These are phyloP conservation scores for Cynodonichthys magdalenae DNA, from an alignment of 2,797 vertebrate genomes.

Conservation along the genomic window DNA sequence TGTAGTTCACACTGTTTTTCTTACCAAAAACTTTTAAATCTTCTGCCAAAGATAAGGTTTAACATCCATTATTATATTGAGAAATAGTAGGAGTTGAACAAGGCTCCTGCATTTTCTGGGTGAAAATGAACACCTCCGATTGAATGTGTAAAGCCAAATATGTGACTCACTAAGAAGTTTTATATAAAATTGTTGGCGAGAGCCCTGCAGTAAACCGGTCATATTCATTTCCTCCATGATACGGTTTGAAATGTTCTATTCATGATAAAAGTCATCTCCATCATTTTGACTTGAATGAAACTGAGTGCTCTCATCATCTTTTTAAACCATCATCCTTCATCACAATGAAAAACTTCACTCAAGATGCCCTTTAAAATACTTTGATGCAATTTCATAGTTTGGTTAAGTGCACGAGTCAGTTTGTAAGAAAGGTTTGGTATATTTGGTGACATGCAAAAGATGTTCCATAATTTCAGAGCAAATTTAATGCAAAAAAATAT, in stretches of 20 bases:
- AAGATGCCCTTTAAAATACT: not conserved
- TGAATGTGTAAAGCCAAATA: constrained; percentile 2
- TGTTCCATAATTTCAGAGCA: not conserved
- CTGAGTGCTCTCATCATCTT: not conserved
- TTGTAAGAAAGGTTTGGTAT: not conserved
- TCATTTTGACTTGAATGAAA: not conserved
- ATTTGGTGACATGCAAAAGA: not conserved
- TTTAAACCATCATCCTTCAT: not conserved
- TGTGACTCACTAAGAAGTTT: constrained; percentile 28
- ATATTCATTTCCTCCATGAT: constrained; percentile 3
- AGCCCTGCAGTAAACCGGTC: constrained; percentile 14
- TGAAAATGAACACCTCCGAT: constrained; percentile 2
- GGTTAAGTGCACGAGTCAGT: not conserved
- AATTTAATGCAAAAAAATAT: not conserved
- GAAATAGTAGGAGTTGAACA: not conserved
- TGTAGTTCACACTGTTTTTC: not conserved
- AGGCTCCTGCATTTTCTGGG: not conserved
- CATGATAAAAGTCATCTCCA: not conserved
- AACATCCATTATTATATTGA: constrained; percentile 20
- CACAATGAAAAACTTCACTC: not conserved
- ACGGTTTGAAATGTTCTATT: constrained; percentile 7
- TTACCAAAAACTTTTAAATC: constrained; percentile 8
- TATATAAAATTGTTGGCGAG: constrained; percentile 39
- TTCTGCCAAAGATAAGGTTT: constrained; percentile 7
- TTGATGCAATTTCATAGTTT: not conserved